Evolutionary conservation across 2,797 vertebrate species (phyloP).

Genomic region (Taenioides sp.): DNA sequence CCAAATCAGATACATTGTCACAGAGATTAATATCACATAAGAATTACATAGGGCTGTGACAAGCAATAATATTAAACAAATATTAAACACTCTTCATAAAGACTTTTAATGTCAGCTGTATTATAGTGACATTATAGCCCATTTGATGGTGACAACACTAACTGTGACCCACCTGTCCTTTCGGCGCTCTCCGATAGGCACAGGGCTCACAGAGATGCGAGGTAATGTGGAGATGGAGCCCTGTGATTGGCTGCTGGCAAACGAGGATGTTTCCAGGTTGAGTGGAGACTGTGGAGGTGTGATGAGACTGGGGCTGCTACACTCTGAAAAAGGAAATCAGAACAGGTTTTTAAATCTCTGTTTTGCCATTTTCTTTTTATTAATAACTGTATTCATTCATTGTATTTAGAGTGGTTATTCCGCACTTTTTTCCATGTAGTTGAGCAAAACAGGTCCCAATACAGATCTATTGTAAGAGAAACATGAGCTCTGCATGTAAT

Average conservation of each 20-base stretch:
- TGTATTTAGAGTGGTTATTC: too few species aligned
- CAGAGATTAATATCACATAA: constrained; percentile 12
- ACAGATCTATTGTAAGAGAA: too few species aligned
- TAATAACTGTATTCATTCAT: too few species aligned
- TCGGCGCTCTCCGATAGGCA: constrained; percentile 86
- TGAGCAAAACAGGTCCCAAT: too few species aligned
- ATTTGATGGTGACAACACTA: not conserved
- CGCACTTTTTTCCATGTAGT: too few species aligned
- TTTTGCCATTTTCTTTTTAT: not conserved
- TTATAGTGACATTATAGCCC: not conserved
- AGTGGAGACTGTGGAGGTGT: constrained; percentile 93
- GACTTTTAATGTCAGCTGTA: not conserved
- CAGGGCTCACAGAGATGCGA: constrained; percentile 89
- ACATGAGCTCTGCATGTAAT: too few species aligned
- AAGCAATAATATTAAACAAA: not conserved
- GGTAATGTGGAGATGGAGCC: constrained; percentile 90
- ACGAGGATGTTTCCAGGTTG: constrained; percentile 90
- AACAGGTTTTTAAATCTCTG: not conserved
- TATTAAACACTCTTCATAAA: not conserved
- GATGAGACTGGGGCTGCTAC: constrained; percentile 91
- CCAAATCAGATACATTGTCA: constrained; percentile 28
- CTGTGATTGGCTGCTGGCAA: constrained; percentile 91
- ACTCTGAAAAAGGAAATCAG: constrained; percentile 82
- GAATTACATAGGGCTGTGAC: constrained; percentile 1
- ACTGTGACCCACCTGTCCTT: constrained; percentile 87